Conservation (phyloP, 2,113 vertebrate genomes). For the Microcebus griseorufus region DNA sequence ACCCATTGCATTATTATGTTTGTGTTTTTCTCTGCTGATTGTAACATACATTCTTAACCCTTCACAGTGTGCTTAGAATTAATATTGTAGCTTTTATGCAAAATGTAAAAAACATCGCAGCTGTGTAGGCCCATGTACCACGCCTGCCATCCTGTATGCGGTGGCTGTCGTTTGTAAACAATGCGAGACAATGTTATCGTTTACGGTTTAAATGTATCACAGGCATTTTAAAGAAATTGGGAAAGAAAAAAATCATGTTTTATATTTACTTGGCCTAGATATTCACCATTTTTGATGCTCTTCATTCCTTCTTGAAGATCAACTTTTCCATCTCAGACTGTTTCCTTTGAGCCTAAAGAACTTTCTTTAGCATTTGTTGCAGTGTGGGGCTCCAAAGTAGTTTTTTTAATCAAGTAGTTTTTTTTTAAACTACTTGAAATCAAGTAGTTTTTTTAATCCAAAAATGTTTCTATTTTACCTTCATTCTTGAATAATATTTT, state of each 20-base stretch:
- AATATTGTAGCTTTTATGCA: neutral
- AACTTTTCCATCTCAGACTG: neutral
- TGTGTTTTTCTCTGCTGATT: constrained; percentile 11
- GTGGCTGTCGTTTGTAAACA: neutral
- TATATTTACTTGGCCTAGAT: neutral
- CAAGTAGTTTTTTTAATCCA: neutral
- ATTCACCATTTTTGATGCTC: neutral
- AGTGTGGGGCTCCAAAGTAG: neutral
- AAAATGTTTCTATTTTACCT: neutral
- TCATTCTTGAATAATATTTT: constrained; percentile 13
- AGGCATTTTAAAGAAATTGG: constrained; percentile 23
- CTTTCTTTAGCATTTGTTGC: neutral
- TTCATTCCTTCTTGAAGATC: constrained; percentile 31
- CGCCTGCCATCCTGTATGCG: neutral
- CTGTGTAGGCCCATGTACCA: no score
- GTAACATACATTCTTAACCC: neutral
- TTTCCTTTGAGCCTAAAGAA: neutral
- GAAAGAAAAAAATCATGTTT: constrained; percentile 1
- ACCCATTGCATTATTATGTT: neutral
- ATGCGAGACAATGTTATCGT: neutral
- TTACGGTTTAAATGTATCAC: neutral
- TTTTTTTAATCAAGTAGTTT: neutral
- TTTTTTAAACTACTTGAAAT: neutral
- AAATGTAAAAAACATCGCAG: neutral
- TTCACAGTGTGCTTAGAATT: neutral